Percentiles rank a stretch among this genome's conserved stretches.
Conservation (phyloP, 2,888 invertebrate species). For the Chrysolina americana region DNA sequence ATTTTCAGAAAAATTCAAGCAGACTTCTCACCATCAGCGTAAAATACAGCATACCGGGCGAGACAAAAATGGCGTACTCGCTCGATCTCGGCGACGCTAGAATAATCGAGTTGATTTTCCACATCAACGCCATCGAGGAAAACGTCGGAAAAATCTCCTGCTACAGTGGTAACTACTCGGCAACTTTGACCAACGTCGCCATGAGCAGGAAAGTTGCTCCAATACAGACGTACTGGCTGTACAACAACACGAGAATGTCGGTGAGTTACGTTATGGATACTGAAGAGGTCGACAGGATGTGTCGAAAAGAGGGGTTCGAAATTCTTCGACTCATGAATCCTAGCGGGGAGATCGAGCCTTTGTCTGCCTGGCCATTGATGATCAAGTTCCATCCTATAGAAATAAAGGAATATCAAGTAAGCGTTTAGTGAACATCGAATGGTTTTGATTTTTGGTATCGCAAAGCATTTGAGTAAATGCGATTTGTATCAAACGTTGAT, state of each 20-base stretch:
- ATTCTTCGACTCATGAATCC: conserved; percentile 66
- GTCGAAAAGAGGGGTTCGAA: conserved; percentile 59
- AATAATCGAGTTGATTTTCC: conserved; percentile 61
- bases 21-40: conserved; percentile 61
- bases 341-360: conserved; percentile 58
- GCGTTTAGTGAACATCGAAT: no score
- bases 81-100: conserved; percentile 65
- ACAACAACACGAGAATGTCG: conserved; percentile 63
- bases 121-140: conserved; percentile 54
- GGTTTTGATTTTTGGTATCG: no score
- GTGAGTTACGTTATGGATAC: conserved; percentile 61
- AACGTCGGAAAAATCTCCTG: conserved; percentile 45
- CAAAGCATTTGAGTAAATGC: no score
- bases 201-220: conserved; percentile 63
- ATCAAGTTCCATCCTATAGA: conserved; percentile 68
- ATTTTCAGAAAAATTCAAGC: conserved; percentile 28
- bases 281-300: conserved; percentile 56
- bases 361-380: conserved; percentile 61
- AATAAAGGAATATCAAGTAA: conserved; percentile 63
- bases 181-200: conserved; percentile 59
- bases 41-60: conserved; percentile 60
- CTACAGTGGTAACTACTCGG: conserved; percentile 40
- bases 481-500: no score
- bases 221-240: conserved; percentile 66
- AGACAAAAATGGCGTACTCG: conserved; percentile 63